Evolutionary conservation across 1,140 invertebrate species (phyloP).

Genomic region (Magallana gigas): DNA sequence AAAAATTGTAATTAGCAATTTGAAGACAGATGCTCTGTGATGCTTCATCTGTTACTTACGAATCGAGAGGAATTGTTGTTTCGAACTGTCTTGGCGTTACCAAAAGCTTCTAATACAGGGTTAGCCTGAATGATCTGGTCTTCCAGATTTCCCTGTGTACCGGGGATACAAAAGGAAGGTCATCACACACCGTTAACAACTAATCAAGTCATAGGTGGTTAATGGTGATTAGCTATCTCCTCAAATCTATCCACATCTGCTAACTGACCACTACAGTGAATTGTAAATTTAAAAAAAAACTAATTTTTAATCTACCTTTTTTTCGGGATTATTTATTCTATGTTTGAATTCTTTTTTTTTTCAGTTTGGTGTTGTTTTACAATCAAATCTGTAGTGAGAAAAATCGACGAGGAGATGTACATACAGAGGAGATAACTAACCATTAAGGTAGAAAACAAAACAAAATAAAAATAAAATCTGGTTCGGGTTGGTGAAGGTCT

Average conservation of each 20-base stretch:
- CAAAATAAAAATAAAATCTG: neutral
- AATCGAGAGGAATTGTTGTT: constrained; percentile 85
- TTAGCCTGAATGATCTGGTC: constrained; percentile 85
- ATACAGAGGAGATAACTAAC: neutral
- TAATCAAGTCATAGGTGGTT: constrained; percentile 25
- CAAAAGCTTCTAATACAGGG: constrained; percentile 82
- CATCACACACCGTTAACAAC: constrained; percentile 7
- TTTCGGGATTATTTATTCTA: neutral
- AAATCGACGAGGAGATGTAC: neutral
- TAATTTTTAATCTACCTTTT: neutral
- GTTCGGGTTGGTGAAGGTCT: neutral
- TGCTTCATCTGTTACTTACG: constrained; percentile 74
- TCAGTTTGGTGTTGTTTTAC: neutral
- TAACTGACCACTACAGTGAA: neutral
- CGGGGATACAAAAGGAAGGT: constrained; percentile 37
- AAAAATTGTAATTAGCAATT: no score
- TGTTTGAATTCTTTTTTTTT: neutral
- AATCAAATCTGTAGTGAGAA: neutral
- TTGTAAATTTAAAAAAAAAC: neutral
- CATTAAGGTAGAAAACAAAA: constrained; percentile 7
- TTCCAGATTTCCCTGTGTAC: constrained; percentile 80
- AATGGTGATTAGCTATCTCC: neutral
- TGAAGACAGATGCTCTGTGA: no score
- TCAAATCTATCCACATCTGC: neutral
- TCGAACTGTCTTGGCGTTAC: constrained; percentile 84